phyloP scores from a whole-genome alignment of 2,888 invertebrate species.

The Tribolium freemani region DNA sequence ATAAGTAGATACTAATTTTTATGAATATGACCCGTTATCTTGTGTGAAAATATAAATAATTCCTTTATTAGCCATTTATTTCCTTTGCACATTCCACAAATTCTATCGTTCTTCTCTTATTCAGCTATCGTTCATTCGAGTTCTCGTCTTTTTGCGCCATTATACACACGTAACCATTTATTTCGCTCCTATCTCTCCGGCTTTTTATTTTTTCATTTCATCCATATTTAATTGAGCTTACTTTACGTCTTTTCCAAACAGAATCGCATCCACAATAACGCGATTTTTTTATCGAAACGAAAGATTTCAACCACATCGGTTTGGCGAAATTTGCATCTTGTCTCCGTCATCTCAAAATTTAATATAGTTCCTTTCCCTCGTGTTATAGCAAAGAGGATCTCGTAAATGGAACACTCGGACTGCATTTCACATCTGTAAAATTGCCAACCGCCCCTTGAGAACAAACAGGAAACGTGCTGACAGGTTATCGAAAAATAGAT shows the following conservation, averaged over 20 bases:
- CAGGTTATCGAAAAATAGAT: conserved; percentile 25
- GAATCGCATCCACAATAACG: not conserved
- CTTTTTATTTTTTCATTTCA: not conserved
- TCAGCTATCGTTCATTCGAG: not conserved
- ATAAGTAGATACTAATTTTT: too few species aligned
- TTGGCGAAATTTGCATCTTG: not conserved
- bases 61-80: not conserved
- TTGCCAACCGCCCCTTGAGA: not conserved
- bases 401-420: conserved; percentile 9
- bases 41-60: not conserved
- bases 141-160: not conserved
- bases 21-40: too few species aligned
- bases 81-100: not conserved
- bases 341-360: conserved; percentile 11
- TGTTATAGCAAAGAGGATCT: conserved; percentile 1
- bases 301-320: not conserved
- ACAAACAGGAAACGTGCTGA: conserved; percentile 28
- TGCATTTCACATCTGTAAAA: conserved; percentile 19
- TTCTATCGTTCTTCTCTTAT: not conserved
- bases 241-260: not conserved
- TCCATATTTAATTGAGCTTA: not conserved
- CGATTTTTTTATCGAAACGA: not conserved
- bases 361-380: conserved; percentile 10
- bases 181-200: not conserved
- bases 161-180: not conserved